Evolutionary conservation across 2,797 vertebrate genomes (phyloP).

Genomic region (Helostoma temminkii): DNA sequence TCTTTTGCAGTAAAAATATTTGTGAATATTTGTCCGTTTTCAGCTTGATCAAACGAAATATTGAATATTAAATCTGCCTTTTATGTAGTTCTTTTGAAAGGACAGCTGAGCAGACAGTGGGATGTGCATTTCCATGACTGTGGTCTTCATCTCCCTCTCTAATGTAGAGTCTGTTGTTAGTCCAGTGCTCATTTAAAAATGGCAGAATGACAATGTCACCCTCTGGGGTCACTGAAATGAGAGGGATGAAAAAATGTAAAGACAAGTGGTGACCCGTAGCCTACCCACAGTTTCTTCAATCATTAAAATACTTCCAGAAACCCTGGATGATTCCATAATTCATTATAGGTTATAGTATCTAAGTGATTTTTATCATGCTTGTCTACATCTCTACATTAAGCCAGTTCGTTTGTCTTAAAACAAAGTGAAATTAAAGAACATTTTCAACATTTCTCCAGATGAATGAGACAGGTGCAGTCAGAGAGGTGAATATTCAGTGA

Average conservation of each 20-base stretch:
- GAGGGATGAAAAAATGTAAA: conserved; percentile 81
- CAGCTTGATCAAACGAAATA: not conserved
- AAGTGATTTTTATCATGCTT: conserved; percentile 84
- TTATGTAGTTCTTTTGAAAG: conserved; percentile 36
- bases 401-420: conserved; percentile 76
- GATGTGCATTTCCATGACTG: conserved; percentile 61
- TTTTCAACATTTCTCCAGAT: conserved; percentile 66
- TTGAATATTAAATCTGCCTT: conserved; percentile 6
- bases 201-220: conserved; percentile 80
- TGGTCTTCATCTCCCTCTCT: conserved; percentile 49
- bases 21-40: not conserved
- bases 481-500: conserved; percentile 79
- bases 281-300: conserved; percentile 82
- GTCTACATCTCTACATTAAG: conserved; percentile 78
- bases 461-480: conserved; percentile 76
- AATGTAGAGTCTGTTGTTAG: conserved; percentile 64
- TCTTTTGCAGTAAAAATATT: not conserved
- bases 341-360: conserved; percentile 79
- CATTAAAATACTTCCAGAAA: conserved; percentile 86
- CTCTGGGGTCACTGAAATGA: conserved; percentile 80
- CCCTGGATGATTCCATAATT: conserved; percentile 76
- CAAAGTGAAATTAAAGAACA: conserved; percentile 72
- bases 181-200: conserved; percentile 82
- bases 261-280: conserved; percentile 83
- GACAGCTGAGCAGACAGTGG: conserved; percentile 54